These are phyloP conservation scores for Anoplophora glabripennis DNA, from an alignment of 1,140 invertebrate species.

Conservation along the genomic window DNA sequence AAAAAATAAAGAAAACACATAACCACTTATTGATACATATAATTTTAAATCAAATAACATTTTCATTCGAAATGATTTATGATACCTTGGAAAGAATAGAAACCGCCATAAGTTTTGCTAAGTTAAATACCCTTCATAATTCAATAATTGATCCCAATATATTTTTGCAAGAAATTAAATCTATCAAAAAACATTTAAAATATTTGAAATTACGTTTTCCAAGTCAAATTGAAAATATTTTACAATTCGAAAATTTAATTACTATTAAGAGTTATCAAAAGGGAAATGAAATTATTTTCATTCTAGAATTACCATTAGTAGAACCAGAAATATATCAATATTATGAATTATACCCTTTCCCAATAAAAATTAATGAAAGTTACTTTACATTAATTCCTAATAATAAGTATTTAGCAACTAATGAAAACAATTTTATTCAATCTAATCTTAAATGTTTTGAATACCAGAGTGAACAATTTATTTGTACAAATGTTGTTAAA, in stretches of 20 bases:
- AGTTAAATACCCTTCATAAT: slow-evolving; percentile 1
- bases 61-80: neutral
- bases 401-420: no score
- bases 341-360: neutral
- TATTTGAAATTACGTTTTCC: neutral
- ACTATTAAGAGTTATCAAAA: neutral
- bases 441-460: no score
- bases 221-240: neutral
- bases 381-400: no score
- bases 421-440: no score
- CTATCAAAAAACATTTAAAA: neutral
- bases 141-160: neutral
- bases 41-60: no score
- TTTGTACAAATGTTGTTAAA: no score
- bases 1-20: no score
- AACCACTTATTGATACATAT: no score
- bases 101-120: neutral
- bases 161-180: neutral
- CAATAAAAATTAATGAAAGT: no score
- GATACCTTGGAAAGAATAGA: neutral
- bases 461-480: no score
- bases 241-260: neutral
- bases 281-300: neutral
- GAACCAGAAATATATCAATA: neutral
- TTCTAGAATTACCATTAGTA: neutral